Evolutionary conservation across 2,797 vertebrate species (phyloP), one percentile per base, ranked within the genome.

Genomic region (Betta splendens): DNA sequence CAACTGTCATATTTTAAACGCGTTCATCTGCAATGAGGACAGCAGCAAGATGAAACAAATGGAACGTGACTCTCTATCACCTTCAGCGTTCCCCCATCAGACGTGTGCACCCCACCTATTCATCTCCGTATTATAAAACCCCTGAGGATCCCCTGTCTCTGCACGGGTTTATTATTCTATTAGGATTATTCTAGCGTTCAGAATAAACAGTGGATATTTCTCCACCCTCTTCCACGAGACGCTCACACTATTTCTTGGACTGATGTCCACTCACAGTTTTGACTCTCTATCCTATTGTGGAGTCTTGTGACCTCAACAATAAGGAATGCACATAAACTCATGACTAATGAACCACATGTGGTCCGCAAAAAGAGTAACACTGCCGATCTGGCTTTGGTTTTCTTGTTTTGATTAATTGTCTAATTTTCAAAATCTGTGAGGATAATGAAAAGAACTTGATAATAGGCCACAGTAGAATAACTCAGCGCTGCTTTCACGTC

Each of bases 241-340:
- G 53, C 38, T 46, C 42, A 40, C 33, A 26, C 9, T 3, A 9
- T 28, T n/a, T n/a, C n/a, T n/a, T 31, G 15, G 33, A 39, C 59
- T 40, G 40, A 50, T 29, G 60, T 70, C 48, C 52, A 43, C 52
- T 60, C 66, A 53, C 68, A 38, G n/a, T 52, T 65, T 49, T 54
- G 69, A 81, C 72, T 54, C 43, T 29, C 59, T 74, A 48, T 29
- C 37, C 48, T 59, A 47, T 54, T 1, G 5, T 16, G 47, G 40
- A 39, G 35, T 33, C 67, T 33, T 43, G 56, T 84, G 86, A 85
- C 52, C 56, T 85, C 81, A 89, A 40, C 64, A 18, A n/a, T 7
- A 40, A 81, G 64, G 82, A 90, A 92, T 71, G 67, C 60, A 22
- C 9, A 69, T 76, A 64, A 87, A 77, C 52, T 77, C 56, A 17